A percentile compares a stretch with the other conserved stretches of the same genome.
Evolutionary conservation across 64 coral and sea anemone species (phyloP).

Genomic region (Catalaphyllia jardinei): DNA sequence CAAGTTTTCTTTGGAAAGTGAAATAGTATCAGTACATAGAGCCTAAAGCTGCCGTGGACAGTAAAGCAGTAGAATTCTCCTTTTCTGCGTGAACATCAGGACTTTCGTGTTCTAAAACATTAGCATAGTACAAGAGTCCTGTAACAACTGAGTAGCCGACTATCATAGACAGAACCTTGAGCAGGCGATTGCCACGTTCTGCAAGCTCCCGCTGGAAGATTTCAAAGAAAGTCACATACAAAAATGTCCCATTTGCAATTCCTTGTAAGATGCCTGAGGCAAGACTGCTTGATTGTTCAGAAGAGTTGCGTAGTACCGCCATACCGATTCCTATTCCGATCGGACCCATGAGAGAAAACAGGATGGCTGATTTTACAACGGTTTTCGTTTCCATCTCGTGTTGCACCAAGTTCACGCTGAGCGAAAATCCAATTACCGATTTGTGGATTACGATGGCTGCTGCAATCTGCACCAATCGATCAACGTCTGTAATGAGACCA

Average conservation of each 20-base stretch:
- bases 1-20: not conserved
- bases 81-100: not conserved
- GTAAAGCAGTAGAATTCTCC: not conserved
- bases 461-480: slow-evolving; percentile 64
- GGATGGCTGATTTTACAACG: slow-evolving; percentile 59
- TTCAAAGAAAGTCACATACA: slow-evolving; percentile 97
- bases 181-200: slow-evolving; percentile 50
- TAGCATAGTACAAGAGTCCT: slow-evolving; percentile 71
- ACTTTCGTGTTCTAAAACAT: slow-evolving; percentile 44
- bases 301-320: slow-evolving; percentile 55
- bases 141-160: slow-evolving; percentile 73
- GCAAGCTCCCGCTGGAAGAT: slow-evolving; percentile 87
- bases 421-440: slow-evolving; percentile 80
- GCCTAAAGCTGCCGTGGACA: not conserved
- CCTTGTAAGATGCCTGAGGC: slow-evolving; percentile 86
- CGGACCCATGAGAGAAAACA: slow-evolving; percentile 84
- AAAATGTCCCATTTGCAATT: slow-evolving; percentile 89
- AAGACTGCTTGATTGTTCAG: slow-evolving; percentile 48
- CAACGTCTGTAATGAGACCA: slow-evolving; percentile 70
- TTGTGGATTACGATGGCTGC: slow-evolving; percentile 87
- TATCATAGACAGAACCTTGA: slow-evolving; percentile 85
- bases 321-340: slow-evolving; percentile 78
- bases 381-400: slow-evolving; percentile 65
- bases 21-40: not conserved
- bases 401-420: slow-evolving; percentile 82